Evolutionary conservation across 92 coral and sea anemone species (phyloP).

Genomic region (Meandrina meandrites): DNA sequence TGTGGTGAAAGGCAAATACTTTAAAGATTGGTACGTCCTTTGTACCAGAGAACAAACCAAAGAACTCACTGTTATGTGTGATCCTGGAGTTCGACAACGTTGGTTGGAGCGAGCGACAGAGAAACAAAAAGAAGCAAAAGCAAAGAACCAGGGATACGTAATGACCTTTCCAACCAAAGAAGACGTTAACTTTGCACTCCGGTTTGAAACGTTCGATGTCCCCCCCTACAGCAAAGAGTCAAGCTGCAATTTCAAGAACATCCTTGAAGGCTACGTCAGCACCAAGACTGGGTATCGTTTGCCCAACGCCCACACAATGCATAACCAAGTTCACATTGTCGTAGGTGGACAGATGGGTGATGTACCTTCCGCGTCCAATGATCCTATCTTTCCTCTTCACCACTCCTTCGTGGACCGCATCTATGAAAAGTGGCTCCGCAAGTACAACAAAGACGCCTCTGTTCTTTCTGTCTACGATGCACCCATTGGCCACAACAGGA

Average conservation of each 20-base stretch:
- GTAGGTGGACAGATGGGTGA: conserved; percentile 65
- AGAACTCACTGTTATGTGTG: background rate
- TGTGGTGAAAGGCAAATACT: conserved; percentile 38
- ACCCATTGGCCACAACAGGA: conserved; percentile 51
- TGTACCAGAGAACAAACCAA: conserved; percentile 41
- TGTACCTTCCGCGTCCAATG: conserved; percentile 71
- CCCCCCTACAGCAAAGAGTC: conserved; percentile 51
- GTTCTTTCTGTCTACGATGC: conserved; percentile 38
- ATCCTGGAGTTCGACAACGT: background rate
- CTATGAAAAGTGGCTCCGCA: conserved; percentile 68
- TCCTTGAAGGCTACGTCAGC: conserved; percentile 54
- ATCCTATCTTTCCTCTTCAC: conserved; percentile 67
- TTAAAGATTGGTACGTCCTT: conserved; percentile 35
- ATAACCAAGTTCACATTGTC: conserved; percentile 61
- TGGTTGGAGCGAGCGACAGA: conserved; percentile 16
- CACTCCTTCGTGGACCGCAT: conserved; percentile 69
- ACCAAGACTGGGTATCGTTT: conserved; percentile 52
- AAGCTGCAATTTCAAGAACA: conserved; percentile 54
- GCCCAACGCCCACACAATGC: conserved; percentile 43
- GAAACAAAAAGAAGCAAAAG: conserved; percentile 11
- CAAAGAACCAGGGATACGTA: conserved; percentile 9
- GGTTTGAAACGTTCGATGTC: conserved; percentile 54
- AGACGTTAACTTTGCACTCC: conserved; percentile 66
- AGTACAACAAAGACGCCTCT: conserved; percentile 26
- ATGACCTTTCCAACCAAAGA: conserved; percentile 59